Conservation (phyloP, 2,888 invertebrate species). For the Eupithecia centaureata region DNA sequence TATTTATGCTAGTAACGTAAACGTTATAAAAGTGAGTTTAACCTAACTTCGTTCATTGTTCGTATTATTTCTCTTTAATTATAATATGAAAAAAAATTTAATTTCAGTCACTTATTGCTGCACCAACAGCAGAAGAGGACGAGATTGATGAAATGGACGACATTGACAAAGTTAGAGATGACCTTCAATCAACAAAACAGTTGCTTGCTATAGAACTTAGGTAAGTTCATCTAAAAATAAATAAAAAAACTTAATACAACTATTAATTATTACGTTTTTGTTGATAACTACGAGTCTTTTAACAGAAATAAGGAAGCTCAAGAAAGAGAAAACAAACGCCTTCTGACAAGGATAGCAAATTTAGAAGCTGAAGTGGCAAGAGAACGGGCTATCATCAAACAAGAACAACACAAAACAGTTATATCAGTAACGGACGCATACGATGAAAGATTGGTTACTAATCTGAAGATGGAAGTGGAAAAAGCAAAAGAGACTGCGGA, state of each 20-base stretch:
- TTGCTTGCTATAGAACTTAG: conserved; percentile 93
- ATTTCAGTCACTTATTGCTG: conserved; percentile 47
- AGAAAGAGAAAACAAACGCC: conserved; percentile 93
- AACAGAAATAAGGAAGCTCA: conserved; percentile 91
- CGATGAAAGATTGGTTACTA: conserved; percentile 87
- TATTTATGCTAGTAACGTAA: neutral
- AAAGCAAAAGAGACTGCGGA: conserved; percentile 91
- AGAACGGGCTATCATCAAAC: conserved; percentile 84
- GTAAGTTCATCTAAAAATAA: conserved; percentile 47
- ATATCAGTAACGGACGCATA: conserved; percentile 83
- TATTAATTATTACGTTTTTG: neutral
- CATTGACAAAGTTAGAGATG: conserved; percentile 95
- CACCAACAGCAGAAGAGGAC: conserved; percentile 82
- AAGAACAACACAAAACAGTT: conserved; percentile 80
- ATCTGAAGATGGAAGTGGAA: conserved; percentile 89
- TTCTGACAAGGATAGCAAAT: conserved; percentile 90
- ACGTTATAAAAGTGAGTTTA: too few species aligned
- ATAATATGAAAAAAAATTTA: neutral
- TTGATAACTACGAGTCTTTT: neutral
- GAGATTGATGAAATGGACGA: conserved; percentile 95
- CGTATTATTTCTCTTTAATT: neutral
- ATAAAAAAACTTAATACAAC: neutral
- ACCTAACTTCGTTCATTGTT: neutral
- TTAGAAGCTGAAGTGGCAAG: conserved; percentile 92
- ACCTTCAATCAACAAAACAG: conserved; percentile 95